Conservation (phyloP, 2,888 invertebrate species). For the Tiliacea aurago region DNA sequence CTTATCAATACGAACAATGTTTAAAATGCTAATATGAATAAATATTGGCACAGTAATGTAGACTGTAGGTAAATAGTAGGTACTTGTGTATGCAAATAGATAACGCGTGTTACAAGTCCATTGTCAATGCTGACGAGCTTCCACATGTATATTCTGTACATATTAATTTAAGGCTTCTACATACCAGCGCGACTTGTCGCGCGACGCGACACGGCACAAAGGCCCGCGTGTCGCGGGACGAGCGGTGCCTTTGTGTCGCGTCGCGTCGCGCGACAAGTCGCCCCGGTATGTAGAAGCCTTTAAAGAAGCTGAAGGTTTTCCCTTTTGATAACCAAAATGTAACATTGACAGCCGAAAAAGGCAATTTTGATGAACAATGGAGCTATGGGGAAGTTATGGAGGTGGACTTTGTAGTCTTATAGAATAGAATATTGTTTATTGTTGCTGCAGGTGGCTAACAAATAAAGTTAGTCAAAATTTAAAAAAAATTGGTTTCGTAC, state of each 20-base stretch:
- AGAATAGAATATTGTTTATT: no score
- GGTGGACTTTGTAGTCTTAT: background rate
- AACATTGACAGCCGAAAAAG: background rate
- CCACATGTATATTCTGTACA: constrained; percentile 20
- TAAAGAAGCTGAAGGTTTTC: constrained; percentile 19
- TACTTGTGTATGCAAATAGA: constrained; percentile 40
- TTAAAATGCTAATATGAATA: constrained; percentile 31
- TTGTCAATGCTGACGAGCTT: constrained; percentile 62
- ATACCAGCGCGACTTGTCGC: no score
- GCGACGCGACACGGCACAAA: no score
- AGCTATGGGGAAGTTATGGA: background rate
- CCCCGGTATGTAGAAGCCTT: no score
- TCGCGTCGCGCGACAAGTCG: no score
- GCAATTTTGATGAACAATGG: background rate
- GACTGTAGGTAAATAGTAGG: constrained; percentile 27
- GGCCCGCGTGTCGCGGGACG: no score
- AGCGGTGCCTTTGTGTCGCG: no score
- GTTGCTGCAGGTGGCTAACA: no score
- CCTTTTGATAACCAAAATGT: constrained; percentile 1
- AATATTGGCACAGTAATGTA: constrained; percentile 26
- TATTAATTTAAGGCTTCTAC: no score
- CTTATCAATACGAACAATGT: constrained; percentile 30
- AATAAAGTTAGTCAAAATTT: no score
- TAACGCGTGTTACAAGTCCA: constrained; percentile 58
- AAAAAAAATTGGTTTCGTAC: no score